These are phyloP conservation scores for Psilopsiagon aymara DNA, from an alignment of 2,113 vertebrate species.

Conservation along the genomic window DNA sequence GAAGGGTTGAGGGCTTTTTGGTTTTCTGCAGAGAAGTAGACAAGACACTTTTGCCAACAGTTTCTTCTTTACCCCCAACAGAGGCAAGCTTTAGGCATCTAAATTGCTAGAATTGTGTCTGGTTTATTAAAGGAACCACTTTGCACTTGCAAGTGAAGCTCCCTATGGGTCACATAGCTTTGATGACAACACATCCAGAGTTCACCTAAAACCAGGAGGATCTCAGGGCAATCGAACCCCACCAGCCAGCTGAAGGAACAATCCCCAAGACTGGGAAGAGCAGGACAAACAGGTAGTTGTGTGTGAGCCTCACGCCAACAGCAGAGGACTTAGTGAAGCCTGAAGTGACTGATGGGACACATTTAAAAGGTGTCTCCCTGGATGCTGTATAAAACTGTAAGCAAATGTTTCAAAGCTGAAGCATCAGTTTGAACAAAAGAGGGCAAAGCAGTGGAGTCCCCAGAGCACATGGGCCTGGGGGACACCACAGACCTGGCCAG, in stretches of 20 bases:
- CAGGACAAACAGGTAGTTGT: not conserved
- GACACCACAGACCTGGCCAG: not conserved
- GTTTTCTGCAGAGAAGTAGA: slow-evolving; percentile 31
- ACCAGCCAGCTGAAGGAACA: not conserved
- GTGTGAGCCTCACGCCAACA: not conserved
- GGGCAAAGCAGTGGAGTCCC: not conserved
- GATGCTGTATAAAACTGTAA: not conserved
- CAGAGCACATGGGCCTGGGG: not conserved
- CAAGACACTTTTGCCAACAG: not conserved
- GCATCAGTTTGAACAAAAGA: not conserved
- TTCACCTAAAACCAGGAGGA: not conserved
- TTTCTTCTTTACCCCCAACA: not conserved
- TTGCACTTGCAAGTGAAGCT: not conserved
- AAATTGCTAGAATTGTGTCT: not conserved
- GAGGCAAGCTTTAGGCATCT: not conserved
- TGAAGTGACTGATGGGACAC: not conserved
- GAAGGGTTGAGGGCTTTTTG: not conserved
- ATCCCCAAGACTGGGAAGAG: not conserved
- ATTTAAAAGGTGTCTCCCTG: not conserved
- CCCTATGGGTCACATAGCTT: not conserved
- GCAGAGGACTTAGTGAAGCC: not conserved
- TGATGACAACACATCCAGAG: not conserved
- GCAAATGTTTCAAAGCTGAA: not conserved
- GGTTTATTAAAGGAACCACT: not conserved
- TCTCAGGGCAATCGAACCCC: not conserved